Base-by-base conservation (phyloP, 2,888 invertebrate genomes). In the Lepidocyrtinus sp. region DNA sequence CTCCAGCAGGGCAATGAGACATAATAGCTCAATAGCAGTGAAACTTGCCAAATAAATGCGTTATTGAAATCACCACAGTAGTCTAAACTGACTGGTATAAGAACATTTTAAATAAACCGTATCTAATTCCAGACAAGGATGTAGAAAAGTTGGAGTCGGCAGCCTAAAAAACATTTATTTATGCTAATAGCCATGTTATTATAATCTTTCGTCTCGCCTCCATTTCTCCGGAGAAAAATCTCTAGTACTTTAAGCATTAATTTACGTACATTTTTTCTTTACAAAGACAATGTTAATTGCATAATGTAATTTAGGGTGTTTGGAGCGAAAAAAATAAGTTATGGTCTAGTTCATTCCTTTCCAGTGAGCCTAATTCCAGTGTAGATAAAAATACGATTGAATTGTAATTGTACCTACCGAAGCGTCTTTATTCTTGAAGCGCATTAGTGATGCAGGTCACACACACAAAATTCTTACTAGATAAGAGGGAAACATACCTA, bases 111-210 rank as follows among this genome's bases (percentile, higher is more conserved):
- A n/a, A n/a, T n/a, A n/a, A n/a, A n/a, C n/a, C n/a, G n/a, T n/a
- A n/a, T n/a, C n/a, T n/a, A n/a, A n/a, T n/a, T n/a, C n/a, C n/a
- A n/a, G n/a, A n/a, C n/a, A n/a, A n/a, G n/a, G n/a, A n/a, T n/a
- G n/a, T 70, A 61, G 64, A 64, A 71, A 50, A 22, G 67, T 59
- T 62, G 67, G 19, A 73, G 74, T 75, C 75, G 79, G 79, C 75
- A 75, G n/a, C n/a, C n/a, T n/a, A 65, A 77, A 69, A 76, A 78
- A 69, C 71, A 72, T 75, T 75, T 78, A 82, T n/a, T 82, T 82
- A 82, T 82, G 82, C 82, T 82, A 82, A 82, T 82, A 73, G 46
- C 36, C 69, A 73, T 69, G 67, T 79, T 82, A 82, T 82, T 82
- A 73, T 68, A 75, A 82, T 82, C 82, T 82, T 79, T 75, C 82